Evolutionary conservation across 2,113 vertebrate species (phyloP).

Genomic region (Gymnobelideus leadbeateri): DNA sequence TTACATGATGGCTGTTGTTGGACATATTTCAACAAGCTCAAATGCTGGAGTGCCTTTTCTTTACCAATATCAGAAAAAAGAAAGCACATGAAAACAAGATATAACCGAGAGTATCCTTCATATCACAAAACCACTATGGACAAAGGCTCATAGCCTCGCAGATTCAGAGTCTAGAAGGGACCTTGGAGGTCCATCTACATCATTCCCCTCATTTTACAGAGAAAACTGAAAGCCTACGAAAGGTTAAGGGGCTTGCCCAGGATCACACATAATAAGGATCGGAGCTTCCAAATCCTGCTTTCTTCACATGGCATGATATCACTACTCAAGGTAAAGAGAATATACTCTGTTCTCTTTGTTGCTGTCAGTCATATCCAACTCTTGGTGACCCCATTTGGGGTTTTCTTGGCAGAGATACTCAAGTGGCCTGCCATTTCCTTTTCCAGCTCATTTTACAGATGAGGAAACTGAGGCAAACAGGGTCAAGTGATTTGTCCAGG

Average conservation of each 20-base stretch:
- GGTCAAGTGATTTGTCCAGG: neutral
- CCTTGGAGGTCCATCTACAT: neutral
- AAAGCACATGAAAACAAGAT: accelerated
- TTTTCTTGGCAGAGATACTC: neutral
- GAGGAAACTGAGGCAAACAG: neutral
- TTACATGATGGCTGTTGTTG: neutral
- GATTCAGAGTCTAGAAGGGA: neutral
- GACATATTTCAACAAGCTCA: neutral
- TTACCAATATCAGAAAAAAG: neutral
- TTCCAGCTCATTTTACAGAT: neutral
- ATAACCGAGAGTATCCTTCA: neutral
- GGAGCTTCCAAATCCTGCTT: neutral
- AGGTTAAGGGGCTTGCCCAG: neutral
- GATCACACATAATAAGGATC: neutral
- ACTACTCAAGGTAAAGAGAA: neutral
- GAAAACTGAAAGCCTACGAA: neutral
- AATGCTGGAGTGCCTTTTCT: neutral
- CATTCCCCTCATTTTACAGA: neutral
- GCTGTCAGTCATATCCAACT: neutral
- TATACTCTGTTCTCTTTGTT: neutral
- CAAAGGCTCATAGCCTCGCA: neutral
- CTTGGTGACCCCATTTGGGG: neutral
- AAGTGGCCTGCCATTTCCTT: neutral
- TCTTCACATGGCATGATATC: neutral
- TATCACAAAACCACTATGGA: neutral